Evolutionary conservation across 2,888 invertebrate genomes (phyloP).

Genomic region (Synanthedon formicaeformis): DNA sequence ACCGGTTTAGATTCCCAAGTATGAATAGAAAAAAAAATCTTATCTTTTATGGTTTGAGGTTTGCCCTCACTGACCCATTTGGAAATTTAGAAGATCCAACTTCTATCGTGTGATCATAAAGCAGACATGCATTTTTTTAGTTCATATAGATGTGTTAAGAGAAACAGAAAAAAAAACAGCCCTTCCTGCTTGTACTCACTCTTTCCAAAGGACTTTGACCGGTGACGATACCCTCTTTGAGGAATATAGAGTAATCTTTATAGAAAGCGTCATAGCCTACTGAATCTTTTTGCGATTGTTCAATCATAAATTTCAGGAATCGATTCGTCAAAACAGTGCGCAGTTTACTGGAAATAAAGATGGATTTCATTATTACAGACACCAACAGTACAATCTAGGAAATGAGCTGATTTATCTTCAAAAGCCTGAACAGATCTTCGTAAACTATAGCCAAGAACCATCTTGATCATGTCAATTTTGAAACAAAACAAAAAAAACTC

Average conservation of each 20-base stretch:
- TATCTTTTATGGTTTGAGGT: too few species aligned
- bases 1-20: too few species aligned
- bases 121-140: too few species aligned
- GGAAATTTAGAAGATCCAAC: too few species aligned
- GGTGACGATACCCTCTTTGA: constrained; percentile 95
- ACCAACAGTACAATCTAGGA: background rate
- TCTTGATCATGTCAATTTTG: too few species aligned
- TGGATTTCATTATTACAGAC: background rate
- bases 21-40: background rate
- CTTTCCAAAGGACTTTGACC: constrained; percentile 84
- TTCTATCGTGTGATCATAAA: too few species aligned
- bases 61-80: too few species aligned
- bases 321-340: constrained; percentile 85
- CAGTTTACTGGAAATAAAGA: constrained; percentile 73
- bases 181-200: constrained; percentile 51
- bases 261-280: constrained; percentile 88
- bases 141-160: background rate
- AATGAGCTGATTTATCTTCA: too few species aligned
- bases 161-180: too few species aligned
- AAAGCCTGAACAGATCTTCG: too few species aligned
- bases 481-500: too few species aligned
- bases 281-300: constrained; percentile 86
- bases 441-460: too few species aligned
- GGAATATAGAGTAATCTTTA: constrained; percentile 90
- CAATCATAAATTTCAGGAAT: constrained; percentile 85